Evolutionary conservation across 2,113 vertebrate species (phyloP), one percentile per base, ranked within the genome.

Genomic region (Gorsachius goisagi): DNA sequence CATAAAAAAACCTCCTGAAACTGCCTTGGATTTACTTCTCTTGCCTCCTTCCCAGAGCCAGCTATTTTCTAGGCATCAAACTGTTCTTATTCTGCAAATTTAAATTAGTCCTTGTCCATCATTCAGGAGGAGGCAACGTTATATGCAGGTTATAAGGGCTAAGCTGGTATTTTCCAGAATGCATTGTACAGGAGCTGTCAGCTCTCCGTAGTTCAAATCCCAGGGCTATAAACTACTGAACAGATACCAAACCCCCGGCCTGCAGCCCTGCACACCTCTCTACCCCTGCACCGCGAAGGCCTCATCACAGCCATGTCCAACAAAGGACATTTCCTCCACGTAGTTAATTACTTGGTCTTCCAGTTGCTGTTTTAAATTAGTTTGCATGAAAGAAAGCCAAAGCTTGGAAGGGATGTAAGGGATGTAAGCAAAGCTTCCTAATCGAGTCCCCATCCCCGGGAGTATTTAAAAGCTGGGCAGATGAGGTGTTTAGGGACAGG

Each of bases 271-370:
- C 62, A 58, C 45, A 69, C 11, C 37, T 73, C 39, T 33, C 24
- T 27, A 2, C 28, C 30, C 52, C 37, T 45, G 17, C 28, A 15
- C 53, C 24, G 13, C n/a, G 41, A 59, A 28, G 5, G 12, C 28
- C 45, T 41, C 71, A 9, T 13, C 3, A 0, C 39, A 47, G 39
- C 4, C 4, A 1, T 4, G 10, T 53, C 55, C 44, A 33, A 26
- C 12, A 19, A 27, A 49, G 17, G 20, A 12, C 5, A 6, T 18
- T 1, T 67, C 20, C 12, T 64, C 44, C 32, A 32, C 4, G 7
- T 14, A 41, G 9, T 41, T 55, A 35, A 60, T 67, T 53, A 44
- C 53, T 50, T 50, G 32, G 41, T 62, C 37, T 52, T 63, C 20
- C 32, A 67, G 17, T 5, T 60, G 18, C 47, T n/a, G 15, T 41